These are phyloP conservation scores for Cyphomyrus discorhynchus DNA, from an alignment of 2,113 vertebrate genomes.

Conservation along the genomic window DNA sequence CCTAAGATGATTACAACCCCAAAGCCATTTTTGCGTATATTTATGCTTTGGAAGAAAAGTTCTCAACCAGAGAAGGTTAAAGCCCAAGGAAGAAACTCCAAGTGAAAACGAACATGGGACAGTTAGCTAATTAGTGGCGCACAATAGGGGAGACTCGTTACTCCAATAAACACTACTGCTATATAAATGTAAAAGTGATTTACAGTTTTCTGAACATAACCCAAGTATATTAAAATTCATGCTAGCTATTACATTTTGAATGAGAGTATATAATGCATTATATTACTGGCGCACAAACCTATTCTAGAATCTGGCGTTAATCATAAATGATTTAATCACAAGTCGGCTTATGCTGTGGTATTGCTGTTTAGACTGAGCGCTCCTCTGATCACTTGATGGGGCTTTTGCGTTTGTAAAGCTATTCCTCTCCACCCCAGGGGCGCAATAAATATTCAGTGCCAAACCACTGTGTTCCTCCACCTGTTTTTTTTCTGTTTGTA, in stretches of 20 bases:
- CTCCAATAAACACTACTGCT: background rate
- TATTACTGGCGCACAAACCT: background rate
- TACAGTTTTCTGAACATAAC: background rate
- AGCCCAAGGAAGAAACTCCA: background rate
- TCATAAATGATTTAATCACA: background rate
- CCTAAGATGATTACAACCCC: background rate
- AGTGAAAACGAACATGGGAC: background rate
- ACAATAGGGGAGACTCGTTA: background rate
- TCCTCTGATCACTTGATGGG: background rate
- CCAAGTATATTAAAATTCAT: background rate
- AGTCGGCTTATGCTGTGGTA: background rate
- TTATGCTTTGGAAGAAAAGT: background rate
- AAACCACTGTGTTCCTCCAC: conserved; percentile 22
- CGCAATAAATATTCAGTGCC: conserved; percentile 38
- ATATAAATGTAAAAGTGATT: background rate
- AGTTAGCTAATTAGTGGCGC: background rate
- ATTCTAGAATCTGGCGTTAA: background rate
- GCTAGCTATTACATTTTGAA: background rate
- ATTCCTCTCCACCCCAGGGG: background rate
- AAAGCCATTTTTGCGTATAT: background rate
- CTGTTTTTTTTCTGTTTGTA: conserved; percentile 40
- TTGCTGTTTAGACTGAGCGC: background rate
- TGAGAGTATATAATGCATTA: background rate
- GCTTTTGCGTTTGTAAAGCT: background rate
- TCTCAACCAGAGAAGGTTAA: background rate